These are phyloP conservation scores for Chirona hameri DNA, from an alignment of 2,888 invertebrate genomes.

Conservation along the genomic window DNA sequence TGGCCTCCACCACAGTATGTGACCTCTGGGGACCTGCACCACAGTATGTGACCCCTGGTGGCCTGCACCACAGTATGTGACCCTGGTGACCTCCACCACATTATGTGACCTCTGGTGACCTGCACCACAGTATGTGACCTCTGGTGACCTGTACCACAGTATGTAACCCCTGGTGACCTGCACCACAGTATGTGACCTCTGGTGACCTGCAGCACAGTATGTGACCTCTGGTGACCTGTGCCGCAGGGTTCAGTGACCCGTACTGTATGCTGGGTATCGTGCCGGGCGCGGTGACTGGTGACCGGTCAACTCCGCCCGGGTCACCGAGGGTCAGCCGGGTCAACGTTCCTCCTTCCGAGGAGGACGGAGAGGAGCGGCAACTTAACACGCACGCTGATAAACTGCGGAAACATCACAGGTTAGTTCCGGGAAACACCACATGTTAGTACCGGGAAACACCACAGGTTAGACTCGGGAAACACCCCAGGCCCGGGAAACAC, in stretches of 20 bases:
- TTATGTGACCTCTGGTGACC: too few species aligned
- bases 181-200: too few species aligned
- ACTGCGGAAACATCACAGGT: not conserved
- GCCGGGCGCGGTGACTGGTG: slow-evolving; percentile 27
- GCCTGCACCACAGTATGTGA: too few species aligned
- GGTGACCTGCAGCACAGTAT: too few species aligned
- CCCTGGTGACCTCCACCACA: too few species aligned
- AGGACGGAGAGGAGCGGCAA: not conserved
- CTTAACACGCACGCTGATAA: not conserved
- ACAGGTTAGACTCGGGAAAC: not conserved
- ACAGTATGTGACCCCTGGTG: too few species aligned
- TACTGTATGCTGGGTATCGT: slow-evolving; percentile 94
- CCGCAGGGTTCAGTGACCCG: slow-evolving; percentile 89
- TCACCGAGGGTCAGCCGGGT: not conserved
- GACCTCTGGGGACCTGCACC: too few species aligned
- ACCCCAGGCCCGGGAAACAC: not conserved
- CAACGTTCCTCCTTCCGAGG: not conserved
- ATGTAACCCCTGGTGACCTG: too few species aligned
- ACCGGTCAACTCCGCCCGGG: not conserved
- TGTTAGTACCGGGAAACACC: not conserved
- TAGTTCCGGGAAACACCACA: not conserved
- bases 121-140: too few species aligned
- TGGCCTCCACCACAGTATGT: too few species aligned
- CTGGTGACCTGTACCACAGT: too few species aligned
- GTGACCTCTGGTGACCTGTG: not conserved